phyloP scores from a whole-genome alignment of 2,888 invertebrate genomes.

The Norana najaformis region DNA sequence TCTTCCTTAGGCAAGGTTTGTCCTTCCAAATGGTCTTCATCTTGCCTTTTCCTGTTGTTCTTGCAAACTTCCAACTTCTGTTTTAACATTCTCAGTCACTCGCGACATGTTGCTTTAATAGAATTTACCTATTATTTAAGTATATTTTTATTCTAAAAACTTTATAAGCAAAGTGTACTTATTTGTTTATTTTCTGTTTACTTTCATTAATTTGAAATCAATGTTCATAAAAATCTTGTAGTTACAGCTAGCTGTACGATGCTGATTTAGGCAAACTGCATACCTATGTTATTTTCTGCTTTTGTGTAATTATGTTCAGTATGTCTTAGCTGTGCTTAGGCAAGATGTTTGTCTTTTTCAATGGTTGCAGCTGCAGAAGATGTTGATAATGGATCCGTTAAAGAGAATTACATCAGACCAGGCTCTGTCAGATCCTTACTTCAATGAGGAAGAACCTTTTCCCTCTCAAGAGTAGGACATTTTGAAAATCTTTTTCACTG shows the following conservation, averaged over 20 bases:
- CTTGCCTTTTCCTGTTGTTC: no score
- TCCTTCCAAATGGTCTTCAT: no score
- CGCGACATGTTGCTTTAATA: no score
- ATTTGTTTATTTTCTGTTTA: no score
- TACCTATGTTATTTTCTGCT: not conserved
- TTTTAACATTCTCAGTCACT: no score
- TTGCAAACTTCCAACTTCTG: no score
- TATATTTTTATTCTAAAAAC: no score
- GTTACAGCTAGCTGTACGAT: not conserved
- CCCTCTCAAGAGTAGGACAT: slow-evolving; percentile 78
- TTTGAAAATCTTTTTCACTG: not conserved
- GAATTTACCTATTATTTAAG: no score
- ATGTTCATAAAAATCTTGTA: no score
- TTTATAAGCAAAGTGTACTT: no score
- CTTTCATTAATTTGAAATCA: no score
- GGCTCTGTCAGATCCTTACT: slow-evolving; percentile 97
- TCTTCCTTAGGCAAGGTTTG: no score
- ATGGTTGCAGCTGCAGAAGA: slow-evolving; percentile 64
- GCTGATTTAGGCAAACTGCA: not conserved
- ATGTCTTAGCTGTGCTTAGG: not conserved
- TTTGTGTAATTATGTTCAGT: not conserved
- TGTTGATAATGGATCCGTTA: slow-evolving; percentile 93
- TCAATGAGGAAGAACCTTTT: slow-evolving; percentile 85
- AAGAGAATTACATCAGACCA: slow-evolving; percentile 95
- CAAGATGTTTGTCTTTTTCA: not conserved